Evolutionary conservation across 2,113 vertebrate genomes (phyloP), one percentile per base, ranked within the genome.

Genomic region (Athene cunicularia): DNA sequence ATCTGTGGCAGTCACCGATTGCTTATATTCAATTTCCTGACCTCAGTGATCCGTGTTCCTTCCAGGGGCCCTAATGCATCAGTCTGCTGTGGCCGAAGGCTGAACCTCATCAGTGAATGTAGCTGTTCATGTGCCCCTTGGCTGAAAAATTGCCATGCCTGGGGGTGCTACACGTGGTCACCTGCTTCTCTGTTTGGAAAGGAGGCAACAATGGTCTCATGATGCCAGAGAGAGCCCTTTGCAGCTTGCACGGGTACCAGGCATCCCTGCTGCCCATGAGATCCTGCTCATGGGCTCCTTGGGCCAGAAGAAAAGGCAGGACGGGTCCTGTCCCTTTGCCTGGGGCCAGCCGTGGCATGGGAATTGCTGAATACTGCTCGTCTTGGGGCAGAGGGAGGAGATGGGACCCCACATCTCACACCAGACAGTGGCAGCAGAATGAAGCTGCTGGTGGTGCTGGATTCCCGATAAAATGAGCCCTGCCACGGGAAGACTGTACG

Each of bases 181-280:
- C 6, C 53, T 9, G 22, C 43, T 64, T n/a, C 24, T 21, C 58
- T 35, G 32, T 3, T 72, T 32, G 58, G 70, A 33, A 43, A 50
- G 39, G 79, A 59, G 74, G 43, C 5, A 22, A 3, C 2, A 6
- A 22, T 0, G 11, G 3, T 9, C 35, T 27, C 2, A 8, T 0
- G 5, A 8, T 9, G 41, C n/a, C 15, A 2, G 47, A 58, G 22
- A 0, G 5, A 90, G 45, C 11, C 9, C 68, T 45, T 16, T 21
- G 67, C 35, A 66, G 45, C 53, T 33, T 3, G 22, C 35, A 6
- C 6, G 0, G 93, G 45, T 9, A 24, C n/a, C 35, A 1, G 28
- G 13, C 39, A 70, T 6, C 53, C 43, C 72, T 13, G 62, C 43
- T 70, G 53, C 16, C 43, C 12, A 0, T 0, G 1, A 47, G n/a